These are phyloP conservation scores for Solenodon paradoxus DNA, from an alignment of 2,113 vertebrate species.

Conservation along the genomic window DNA sequence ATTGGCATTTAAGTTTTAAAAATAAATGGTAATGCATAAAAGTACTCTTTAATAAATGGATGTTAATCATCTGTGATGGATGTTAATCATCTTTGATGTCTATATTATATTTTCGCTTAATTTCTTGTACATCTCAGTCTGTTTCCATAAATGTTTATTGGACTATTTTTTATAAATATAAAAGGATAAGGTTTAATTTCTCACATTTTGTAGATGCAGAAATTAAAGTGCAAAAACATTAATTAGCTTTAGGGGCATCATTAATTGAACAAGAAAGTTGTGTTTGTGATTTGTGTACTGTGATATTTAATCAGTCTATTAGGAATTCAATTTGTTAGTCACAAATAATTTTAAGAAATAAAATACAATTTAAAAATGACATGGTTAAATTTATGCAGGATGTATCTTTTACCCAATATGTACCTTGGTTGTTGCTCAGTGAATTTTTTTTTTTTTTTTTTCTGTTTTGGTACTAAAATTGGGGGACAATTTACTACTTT, in stretches of 20 bases:
- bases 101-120: not conserved
- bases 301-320: conserved; percentile 45
- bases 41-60: not conserved
- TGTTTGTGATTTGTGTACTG: not conserved
- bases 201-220: conserved; percentile 31
- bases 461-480: not conserved
- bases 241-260: not conserved
- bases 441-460: conserved; percentile 50
- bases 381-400: not conserved
- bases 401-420: not conserved
- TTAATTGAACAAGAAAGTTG: conserved; percentile 34
- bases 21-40: not conserved
- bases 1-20: conserved; percentile 16
- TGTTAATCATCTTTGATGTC: not conserved
- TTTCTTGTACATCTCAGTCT: conserved; percentile 19
- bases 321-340: conserved; percentile 33
- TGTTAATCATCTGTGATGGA: not conserved
- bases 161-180: not conserved
- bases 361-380: conserved; percentile 42
- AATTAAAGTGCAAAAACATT: conserved; percentile 13
- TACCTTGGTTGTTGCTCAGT: conserved; percentile 12
- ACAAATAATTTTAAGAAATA: conserved; percentile 43
- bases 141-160: conserved; percentile 18
- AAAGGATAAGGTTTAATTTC: conserved; percentile 22
- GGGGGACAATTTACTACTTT: not conserved